Conservation (phyloP, 1,140 invertebrate species). For the Aporrectodea caliginosa region DNA sequence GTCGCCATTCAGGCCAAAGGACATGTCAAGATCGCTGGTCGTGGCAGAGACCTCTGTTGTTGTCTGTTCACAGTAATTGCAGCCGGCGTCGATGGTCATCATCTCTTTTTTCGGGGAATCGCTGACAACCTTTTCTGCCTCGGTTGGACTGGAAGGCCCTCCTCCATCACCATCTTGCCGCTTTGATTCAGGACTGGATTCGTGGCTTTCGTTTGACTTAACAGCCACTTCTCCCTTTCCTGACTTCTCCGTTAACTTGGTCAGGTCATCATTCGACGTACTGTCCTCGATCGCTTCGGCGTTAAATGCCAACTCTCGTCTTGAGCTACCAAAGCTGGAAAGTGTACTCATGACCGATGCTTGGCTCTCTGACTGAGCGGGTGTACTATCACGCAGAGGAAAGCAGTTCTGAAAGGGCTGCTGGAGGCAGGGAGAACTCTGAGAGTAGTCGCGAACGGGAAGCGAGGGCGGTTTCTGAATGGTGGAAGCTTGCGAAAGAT, state of each 20-base stretch:
- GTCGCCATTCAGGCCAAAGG: constrained; percentile 1
- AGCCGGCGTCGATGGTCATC: background rate
- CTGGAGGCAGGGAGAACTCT: background rate
- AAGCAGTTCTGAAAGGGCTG: background rate
- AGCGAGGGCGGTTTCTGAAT: background rate
- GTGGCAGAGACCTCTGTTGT: background rate
- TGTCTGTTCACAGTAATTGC: background rate
- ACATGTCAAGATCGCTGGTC: background rate
- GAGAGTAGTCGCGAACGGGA: background rate
- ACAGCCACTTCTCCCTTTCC: background rate
- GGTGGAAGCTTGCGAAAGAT: background rate
- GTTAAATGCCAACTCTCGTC: background rate
- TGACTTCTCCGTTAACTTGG: background rate
- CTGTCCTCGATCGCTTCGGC: background rate
- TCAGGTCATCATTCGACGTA: background rate
- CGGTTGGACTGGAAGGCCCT: background rate
- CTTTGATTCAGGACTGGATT: background rate
- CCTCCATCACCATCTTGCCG: background rate
- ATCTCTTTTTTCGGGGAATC: background rate
- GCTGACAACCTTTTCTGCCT: background rate
- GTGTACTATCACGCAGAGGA: background rate
- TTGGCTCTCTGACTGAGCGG: background rate
- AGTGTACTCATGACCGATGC: background rate
- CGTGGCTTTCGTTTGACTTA: background rate
- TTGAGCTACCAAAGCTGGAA: background rate